Evolutionary conservation across 2,888 invertebrate species (phyloP).

Genomic region (Shargacucullia verbasci): DNA sequence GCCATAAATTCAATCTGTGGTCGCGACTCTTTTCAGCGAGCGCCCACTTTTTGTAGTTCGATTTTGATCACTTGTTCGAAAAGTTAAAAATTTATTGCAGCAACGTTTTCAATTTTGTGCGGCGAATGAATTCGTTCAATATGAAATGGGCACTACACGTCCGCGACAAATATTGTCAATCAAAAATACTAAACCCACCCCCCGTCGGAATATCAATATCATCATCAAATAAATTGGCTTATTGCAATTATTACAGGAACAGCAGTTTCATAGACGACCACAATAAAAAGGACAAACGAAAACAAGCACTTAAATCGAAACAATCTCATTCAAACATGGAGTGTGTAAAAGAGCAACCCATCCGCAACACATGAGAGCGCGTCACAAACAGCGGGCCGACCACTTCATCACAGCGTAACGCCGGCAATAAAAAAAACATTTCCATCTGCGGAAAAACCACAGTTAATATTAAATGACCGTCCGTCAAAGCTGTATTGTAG

Average conservation of each 20-base stretch:
- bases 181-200: constrained; percentile 57
- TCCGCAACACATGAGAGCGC: constrained; percentile 80
- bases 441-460: constrained; percentile 88
- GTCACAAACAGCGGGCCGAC: constrained; percentile 85
- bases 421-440: constrained; percentile 86
- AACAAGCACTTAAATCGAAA: constrained; percentile 75
- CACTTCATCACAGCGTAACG: constrained; percentile 87
- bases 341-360: constrained; percentile 82
- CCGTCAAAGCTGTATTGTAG: constrained; percentile 87
- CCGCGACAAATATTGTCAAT: constrained; percentile 68
- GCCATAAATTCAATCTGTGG: constrained; percentile 85
- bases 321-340: constrained; percentile 75
- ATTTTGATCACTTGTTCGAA: constrained; percentile 85
- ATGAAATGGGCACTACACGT: constrained; percentile 49
- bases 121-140: constrained; percentile 65
- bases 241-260: constrained; percentile 46
- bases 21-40: constrained; percentile 75
- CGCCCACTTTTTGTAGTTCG: constrained; percentile 82
- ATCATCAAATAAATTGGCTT: constrained; percentile 46
- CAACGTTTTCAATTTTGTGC: constrained; percentile 79
- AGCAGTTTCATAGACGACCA: constrained; percentile 31
- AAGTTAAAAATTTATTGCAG: constrained; percentile 85
- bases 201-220: constrained; percentile 26
- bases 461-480: constrained; percentile 89
- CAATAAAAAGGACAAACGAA: constrained; percentile 52